phyloP scores from a whole-genome alignment of 1,140 invertebrate genomes.

The Oryzaephilus surinamensis region DNA sequence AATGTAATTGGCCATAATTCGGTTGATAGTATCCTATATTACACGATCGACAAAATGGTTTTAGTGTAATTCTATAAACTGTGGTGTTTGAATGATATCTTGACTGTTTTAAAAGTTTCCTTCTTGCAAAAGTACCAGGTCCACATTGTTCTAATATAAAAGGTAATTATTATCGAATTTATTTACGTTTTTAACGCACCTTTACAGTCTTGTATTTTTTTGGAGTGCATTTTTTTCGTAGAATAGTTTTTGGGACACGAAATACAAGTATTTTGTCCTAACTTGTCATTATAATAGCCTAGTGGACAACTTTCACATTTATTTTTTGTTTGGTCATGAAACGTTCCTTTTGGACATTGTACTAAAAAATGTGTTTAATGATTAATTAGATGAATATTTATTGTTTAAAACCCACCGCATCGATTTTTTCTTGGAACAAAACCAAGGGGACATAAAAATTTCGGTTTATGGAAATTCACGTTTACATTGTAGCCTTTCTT shows the following conservation, averaged over 20 bases:
- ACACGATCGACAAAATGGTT: constrained; percentile 48
- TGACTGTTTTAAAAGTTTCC: constrained; percentile 21
- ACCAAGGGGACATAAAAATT: constrained; percentile 25
- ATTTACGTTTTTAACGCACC: constrained; percentile 33
- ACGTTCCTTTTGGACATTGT: constrained; percentile 56
- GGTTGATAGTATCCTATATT: constrained; percentile 49
- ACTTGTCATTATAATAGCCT: constrained; percentile 49
- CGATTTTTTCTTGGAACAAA: constrained; percentile 26
- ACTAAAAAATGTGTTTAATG: constrained; percentile 33
- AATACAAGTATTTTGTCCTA: constrained; percentile 45
- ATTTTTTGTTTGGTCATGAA: constrained; percentile 43
- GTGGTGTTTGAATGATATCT: constrained; percentile 13
- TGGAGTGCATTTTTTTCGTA: constrained; percentile 45
- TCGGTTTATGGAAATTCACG: constrained; percentile 15
- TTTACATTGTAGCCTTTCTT: no score
- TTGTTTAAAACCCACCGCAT: constrained; percentile 27
- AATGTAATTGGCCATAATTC: constrained; percentile 44
- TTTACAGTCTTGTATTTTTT: constrained; percentile 46
- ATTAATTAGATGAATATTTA: no score
- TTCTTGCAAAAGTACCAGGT: constrained; percentile 33
- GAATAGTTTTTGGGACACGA: constrained; percentile 50
- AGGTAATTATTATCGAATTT: not conserved
- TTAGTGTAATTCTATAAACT: constrained; percentile 22
- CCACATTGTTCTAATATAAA: constrained; percentile 31
- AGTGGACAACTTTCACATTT: constrained; percentile 46